Evolutionary conservation across 2,888 invertebrate species (phyloP), one percentile per base, ranked within the genome.

Genomic region (Acleris cristana): DNA sequence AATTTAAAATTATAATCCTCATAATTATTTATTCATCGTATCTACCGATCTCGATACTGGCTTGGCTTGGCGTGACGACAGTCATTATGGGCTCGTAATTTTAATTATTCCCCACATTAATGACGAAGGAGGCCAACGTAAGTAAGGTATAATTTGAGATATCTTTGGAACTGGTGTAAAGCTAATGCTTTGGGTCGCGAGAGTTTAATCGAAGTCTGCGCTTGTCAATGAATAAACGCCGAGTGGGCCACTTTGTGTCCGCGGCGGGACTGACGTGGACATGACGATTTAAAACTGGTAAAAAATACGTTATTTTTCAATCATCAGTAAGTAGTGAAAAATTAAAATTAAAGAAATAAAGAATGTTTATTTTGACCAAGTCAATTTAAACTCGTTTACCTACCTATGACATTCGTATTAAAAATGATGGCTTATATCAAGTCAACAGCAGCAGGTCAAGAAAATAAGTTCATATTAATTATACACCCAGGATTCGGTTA

Each of bases 141-240:
- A 49, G 59, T 48, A 61, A 63, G 40, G 58, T 63, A 58, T 63
- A 63, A 58, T 67, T 67, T 58, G 72, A 77, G 72, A 77, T 79
- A 79, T 75, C 71, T 58, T 76, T 79, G 83, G 79, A 76, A 76
- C 74, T 78, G 77, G 79, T 84, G 84, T 86, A 81, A 82, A 83
- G 84, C 80, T 86, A 89, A 89, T 86, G 87, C 80, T 14, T 14
- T 40, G 76, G 82, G 80, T 87, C 84, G 87, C 86, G 84, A 86
- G 86, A 88, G 84, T 87, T 85, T 85, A 89, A 88, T 89, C 85
- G 85, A 86, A 86, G 82, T 85, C 85, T 84, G 85, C 83, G 87
- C 89, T 90, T 91, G 90, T 91, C 91, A 90, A 91, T 90, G 90
- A 90, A 89, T 90, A 90, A 90, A 90, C 78, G 52, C 79, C 71